These are phyloP conservation scores for Neomicropteryx cornuta DNA, from an alignment of 1,140 invertebrate genomes.

Conservation along the genomic window DNA sequence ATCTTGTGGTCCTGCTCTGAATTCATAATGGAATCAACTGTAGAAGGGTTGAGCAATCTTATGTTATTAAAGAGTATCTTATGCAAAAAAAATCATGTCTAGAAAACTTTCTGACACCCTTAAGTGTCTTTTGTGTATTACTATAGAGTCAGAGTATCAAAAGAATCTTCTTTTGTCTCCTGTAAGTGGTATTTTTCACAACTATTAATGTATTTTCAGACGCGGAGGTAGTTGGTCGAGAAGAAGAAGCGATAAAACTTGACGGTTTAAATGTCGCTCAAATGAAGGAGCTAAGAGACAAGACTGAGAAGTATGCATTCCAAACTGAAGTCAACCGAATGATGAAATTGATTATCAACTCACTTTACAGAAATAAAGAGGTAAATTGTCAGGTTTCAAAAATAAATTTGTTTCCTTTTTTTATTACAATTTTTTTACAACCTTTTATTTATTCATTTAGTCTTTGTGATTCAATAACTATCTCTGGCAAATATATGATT, in stretches of 20 bases:
- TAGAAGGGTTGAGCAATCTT: too few relatives aligned
- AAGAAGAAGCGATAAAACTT: slow-evolving; percentile 94
- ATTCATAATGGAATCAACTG: too few relatives aligned
- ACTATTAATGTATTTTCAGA: too few relatives aligned
- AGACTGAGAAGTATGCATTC: slow-evolving; percentile 88
- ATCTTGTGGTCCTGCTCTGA: too few relatives aligned
- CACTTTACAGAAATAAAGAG: slow-evolving; percentile 96
- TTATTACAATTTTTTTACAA: slow-evolving; percentile 2
- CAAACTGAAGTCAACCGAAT: slow-evolving; percentile 97
- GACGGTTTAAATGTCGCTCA: slow-evolving; percentile 93
- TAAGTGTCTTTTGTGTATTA: too few relatives aligned
- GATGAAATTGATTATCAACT: slow-evolving; percentile 99
- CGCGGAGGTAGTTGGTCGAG: slow-evolving; percentile 68
- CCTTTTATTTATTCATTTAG: background rate
- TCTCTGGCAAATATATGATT: background rate
- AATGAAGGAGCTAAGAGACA: slow-evolving; percentile 82
- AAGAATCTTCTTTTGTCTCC: too few relatives aligned
- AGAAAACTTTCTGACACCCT: too few relatives aligned
- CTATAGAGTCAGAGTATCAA: too few relatives aligned
- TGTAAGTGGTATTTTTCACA: too few relatives aligned
- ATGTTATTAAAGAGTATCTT: too few relatives aligned
- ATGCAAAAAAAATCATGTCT: too few relatives aligned
- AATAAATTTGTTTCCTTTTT: background rate
- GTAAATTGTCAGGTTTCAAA: slow-evolving; percentile 29
- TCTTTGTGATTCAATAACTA: background rate